Evolutionary conservation across 2,888 invertebrate species (phyloP).

Genomic region (Ceraclea dissimilis): DNA sequence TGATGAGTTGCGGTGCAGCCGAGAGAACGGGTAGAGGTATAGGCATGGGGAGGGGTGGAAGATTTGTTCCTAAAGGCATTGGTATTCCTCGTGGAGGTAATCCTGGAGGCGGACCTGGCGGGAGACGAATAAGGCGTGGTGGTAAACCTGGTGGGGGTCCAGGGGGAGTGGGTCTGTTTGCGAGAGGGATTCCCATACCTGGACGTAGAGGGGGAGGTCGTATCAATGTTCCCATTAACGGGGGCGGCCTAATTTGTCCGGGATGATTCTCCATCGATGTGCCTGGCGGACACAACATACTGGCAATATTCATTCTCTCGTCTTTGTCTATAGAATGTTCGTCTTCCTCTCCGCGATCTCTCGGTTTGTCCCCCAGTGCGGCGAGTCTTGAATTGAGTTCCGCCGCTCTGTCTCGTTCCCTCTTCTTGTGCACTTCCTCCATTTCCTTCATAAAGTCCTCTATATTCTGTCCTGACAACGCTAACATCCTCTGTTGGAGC

Average conservation of each 20-base stretch:
- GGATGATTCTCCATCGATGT: conserved; percentile 30
- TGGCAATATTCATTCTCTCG: conserved; percentile 15
- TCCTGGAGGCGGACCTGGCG: conserved; percentile 60
- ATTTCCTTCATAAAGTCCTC: conserved; percentile 91
- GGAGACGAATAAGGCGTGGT: conserved; percentile 49
- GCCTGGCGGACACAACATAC: conserved; percentile 26
- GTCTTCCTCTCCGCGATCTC: conserved; percentile 17
- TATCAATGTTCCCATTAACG: conserved; percentile 47
- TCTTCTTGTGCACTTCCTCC: conserved; percentile 76
- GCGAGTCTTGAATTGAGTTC: conserved; percentile 50
- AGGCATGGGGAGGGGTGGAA: conserved; percentile 31
- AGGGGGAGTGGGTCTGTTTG: conserved; percentile 50
- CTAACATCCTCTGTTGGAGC: conserved; percentile 78
- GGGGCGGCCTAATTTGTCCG: conserved; percentile 45
- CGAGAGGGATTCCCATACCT: conserved; percentile 47
- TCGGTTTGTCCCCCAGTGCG: conserved; percentile 29
- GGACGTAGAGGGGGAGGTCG: conserved; percentile 50
- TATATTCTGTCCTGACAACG: conserved; percentile 84
- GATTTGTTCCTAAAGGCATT: conserved; percentile 43
- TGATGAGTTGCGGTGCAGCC: conserved; percentile 76
- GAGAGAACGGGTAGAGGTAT: conserved; percentile 63
- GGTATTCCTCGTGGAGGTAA: conserved; percentile 49
- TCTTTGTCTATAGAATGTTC: conserved; percentile 20
- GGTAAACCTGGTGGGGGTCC: conserved; percentile 52
- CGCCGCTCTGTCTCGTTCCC: conserved; percentile 58